Evolutionary conservation across 1,140 invertebrate species (phyloP).

Genomic region (Galleria mellonella): DNA sequence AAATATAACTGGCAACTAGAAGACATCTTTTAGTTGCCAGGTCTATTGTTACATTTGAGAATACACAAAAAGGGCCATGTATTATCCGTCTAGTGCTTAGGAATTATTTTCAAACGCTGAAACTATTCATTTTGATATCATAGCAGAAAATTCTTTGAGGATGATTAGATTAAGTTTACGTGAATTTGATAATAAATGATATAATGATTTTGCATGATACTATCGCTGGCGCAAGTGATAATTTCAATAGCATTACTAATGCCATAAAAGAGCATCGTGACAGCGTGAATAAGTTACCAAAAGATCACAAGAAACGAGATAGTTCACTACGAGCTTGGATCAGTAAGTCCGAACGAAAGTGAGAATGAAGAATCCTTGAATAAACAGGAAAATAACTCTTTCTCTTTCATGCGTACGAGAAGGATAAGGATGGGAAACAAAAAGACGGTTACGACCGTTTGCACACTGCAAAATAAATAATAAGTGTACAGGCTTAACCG

Average conservation of each 20-base stretch:
- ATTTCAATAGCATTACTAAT: neutral
- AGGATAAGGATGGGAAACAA: slow-evolving; percentile 45
- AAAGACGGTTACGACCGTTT: slow-evolving; percentile 60
- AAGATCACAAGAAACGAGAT: neutral
- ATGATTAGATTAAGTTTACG: neutral
- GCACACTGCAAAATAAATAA: slow-evolving; percentile 59
- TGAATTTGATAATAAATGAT: neutral
- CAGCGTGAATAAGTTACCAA: neutral
- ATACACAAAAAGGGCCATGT: too few species aligned
- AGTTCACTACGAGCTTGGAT: neutral
- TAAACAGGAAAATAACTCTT: slow-evolving; percentile 44
- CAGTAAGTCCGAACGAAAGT: slow-evolving; percentile 28
- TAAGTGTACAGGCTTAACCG: slow-evolving; percentile 47
- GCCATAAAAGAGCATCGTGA: neutral
- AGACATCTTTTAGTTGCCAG: too few species aligned
- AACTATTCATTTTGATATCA: too few species aligned
- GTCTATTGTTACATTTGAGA: too few species aligned
- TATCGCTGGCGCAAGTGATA: slow-evolving; percentile 1
- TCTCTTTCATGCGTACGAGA: slow-evolving; percentile 29
- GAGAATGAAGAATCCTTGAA: slow-evolving; percentile 28
- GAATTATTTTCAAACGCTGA: too few species aligned
- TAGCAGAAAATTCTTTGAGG: too few species aligned
- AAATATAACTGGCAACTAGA: too few species aligned
- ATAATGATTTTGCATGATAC: neutral
- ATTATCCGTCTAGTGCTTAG: too few species aligned